These are phyloP conservation scores for Muntiacus reevesi DNA, from an alignment of 2,113 vertebrate species.

Conservation along the genomic window DNA sequence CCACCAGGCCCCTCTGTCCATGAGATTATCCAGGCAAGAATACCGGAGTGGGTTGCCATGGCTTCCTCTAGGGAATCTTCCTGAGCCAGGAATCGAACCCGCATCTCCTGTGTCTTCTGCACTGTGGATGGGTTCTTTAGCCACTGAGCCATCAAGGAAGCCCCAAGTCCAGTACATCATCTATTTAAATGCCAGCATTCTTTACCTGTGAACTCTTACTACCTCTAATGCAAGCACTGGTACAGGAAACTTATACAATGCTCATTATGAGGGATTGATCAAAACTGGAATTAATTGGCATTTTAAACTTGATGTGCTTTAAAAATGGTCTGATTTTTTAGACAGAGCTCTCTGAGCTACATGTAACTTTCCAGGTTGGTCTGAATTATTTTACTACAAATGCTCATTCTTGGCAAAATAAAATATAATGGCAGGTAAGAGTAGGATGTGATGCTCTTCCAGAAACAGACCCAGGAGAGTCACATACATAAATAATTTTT, in stretches of 20 bases:
- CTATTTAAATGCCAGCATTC: background rate
- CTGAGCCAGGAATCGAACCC: background rate
- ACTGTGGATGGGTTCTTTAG: background rate
- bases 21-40: background rate
- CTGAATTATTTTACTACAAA: background rate
- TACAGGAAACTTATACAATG: background rate
- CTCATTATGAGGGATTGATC: background rate
- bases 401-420: background rate
- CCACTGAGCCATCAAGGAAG: background rate
- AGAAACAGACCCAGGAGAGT: background rate
- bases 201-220: background rate
- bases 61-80: background rate
- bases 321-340: background rate
- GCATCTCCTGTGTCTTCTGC: background rate
- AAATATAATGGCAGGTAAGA: background rate
- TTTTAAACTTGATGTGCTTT: background rate
- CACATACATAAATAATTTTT: background rate
- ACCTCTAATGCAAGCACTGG: background rate
- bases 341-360: background rate
- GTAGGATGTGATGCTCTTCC: background rate
- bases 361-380: background rate
- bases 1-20: background rate
- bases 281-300: background rate
- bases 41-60: background rate
- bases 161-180: background rate